Evolutionary conservation across 2,888 invertebrate species (phyloP), one percentile per base, ranked within the genome.

Genomic region (Dioctria rufipes): DNA sequence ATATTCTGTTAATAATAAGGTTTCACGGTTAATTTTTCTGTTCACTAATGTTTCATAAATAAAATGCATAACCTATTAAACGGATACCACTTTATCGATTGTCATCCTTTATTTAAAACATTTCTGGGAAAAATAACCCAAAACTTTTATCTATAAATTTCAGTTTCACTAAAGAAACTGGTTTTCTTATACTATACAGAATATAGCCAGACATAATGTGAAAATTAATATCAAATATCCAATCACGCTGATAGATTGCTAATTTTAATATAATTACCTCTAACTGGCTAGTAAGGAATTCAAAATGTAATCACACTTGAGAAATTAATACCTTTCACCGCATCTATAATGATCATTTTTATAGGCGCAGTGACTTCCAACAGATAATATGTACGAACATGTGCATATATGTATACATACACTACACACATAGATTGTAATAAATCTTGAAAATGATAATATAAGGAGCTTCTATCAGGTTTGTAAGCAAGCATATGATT

Each of bases 231-330:
- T 67, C 9, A 5, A 42, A 43, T 67, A 43, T 9, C 67, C 25
- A 9, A 46, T 42, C 43, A 25, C 43, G 43, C 46, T 67, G 67
- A 67, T 13, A 67, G 67, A 67, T 67, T 67, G 67, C 43, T 46
- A 67, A 67, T 71, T 71, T 71, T 71, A 37, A 54, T 54, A 54
- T 71, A 71, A 71, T 71, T 71, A 71, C 51, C 51, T 54, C n/a
- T n/a, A n/a, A n/a, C n/a, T n/a, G n/a, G 54, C 13, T 25, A n/a
- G 51, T 11, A 9, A 54, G 71, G 71, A 54, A 71, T 71, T 71
- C 51, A 49, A 54, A 54, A 71, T 37, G 71, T 51, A 71, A 37
- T 71, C 54, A 71, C 39, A 46, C n/a, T 43, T 49, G 13, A 42
- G 42, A 69, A 8, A 46, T 69, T 69, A 69, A 49, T 69, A 13